These are phyloP conservation scores for Chionodraco myersi DNA, from an alignment of 2,113 vertebrate species.

Conservation along the genomic window DNA sequence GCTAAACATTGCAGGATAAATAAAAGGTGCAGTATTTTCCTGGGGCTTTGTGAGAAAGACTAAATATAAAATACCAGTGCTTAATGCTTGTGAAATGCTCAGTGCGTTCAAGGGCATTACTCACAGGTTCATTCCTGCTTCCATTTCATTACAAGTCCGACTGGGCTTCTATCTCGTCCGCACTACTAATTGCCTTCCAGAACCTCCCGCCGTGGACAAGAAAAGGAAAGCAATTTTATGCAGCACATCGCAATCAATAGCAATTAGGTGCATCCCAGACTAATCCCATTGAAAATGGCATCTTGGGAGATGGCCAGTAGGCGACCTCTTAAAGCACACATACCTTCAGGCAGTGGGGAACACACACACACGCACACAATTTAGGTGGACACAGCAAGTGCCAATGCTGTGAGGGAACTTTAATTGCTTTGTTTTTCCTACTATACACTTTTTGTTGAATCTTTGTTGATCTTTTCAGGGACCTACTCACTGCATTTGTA, in stretches of 20 bases:
- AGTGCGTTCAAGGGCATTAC: slow-evolving; percentile 73
- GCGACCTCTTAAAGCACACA: slow-evolving; percentile 59
- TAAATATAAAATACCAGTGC: slow-evolving; percentile 20
- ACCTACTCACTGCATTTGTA: slow-evolving; percentile 38
- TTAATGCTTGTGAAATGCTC: slow-evolving; percentile 55
- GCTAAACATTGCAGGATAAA: slow-evolving; percentile 26
- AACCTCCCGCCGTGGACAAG: slow-evolving; percentile 84
- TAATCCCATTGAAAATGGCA: slow-evolving; percentile 92
- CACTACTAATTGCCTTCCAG: slow-evolving; percentile 91
- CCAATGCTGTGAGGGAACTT: slow-evolving; percentile 57
- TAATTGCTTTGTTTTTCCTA: slow-evolving; percentile 67
- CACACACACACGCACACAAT: background rate
- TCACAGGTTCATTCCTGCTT: slow-evolving; percentile 80
- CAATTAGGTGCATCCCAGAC: slow-evolving; percentile 93
- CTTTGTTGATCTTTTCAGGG: slow-evolving; percentile 43
- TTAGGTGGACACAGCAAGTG: slow-evolving; percentile 24
- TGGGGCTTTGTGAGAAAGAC: slow-evolving; percentile 1
- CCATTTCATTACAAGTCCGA: slow-evolving; percentile 90
- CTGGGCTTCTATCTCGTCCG: slow-evolving; percentile 82
- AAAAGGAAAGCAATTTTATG: slow-evolving; percentile 94
- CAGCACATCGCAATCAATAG: slow-evolving; percentile 94
- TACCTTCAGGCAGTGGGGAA: slow-evolving; percentile 32
- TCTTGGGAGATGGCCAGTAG: slow-evolving; percentile 82
- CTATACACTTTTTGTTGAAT: slow-evolving; percentile 52
- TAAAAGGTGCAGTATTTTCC: slow-evolving; percentile 10